These are phyloP conservation scores for Alethe diademata DNA, from an alignment of 2,113 vertebrate genomes.

Conservation along the genomic window DNA sequence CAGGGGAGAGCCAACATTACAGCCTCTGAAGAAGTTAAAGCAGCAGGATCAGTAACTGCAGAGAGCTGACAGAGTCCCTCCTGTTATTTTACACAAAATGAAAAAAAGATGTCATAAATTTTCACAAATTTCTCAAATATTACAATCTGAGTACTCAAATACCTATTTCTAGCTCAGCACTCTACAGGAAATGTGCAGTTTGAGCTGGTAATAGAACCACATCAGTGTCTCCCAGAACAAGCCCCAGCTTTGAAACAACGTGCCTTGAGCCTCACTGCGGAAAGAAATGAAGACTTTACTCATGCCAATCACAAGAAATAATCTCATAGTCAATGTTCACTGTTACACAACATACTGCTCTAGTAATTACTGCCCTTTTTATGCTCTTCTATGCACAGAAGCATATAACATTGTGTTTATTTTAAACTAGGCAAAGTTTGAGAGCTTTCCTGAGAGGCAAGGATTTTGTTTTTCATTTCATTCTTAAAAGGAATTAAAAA, in stretches of 20 bases:
- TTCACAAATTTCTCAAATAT: background rate
- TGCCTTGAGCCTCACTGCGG: background rate
- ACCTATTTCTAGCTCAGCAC: background rate
- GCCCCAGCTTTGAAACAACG: fast-evolving
- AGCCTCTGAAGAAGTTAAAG: background rate
- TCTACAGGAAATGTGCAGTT: background rate
- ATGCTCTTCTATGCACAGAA: background rate
- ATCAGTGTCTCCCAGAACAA: background rate
- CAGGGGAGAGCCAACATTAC: background rate
- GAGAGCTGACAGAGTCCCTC: background rate
- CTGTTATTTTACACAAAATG: background rate
- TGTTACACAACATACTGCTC: background rate
- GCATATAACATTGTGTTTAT: background rate
- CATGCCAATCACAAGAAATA: background rate
- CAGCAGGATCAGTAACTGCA: background rate
- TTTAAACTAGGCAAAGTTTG: background rate
- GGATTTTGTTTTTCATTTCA: background rate
- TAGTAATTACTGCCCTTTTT: background rate
- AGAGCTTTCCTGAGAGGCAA: background rate
- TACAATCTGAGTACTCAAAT: background rate
- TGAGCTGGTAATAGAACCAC: background rate
- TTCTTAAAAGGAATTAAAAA: slow-evolving; percentile 2
- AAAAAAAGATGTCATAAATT: background rate
- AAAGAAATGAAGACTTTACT: background rate
- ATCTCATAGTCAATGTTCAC: background rate